Base-by-base conservation (phyloP, 2,113 vertebrate genomes). In the Misgurnus anguillicaudatus region DNA sequence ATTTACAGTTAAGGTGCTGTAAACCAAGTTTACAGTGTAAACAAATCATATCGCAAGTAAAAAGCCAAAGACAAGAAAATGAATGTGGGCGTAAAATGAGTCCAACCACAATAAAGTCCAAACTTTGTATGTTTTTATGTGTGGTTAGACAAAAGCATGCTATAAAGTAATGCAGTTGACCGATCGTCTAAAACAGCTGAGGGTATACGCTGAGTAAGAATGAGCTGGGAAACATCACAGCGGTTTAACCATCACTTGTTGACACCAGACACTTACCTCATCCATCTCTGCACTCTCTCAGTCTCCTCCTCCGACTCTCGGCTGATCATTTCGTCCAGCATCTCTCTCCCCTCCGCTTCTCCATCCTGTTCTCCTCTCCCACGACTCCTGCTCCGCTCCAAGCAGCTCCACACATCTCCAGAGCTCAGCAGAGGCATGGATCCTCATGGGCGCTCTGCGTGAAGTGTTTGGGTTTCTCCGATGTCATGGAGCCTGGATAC, bases 381-480 rank as follows among this genome's bases (percentile, higher is more conserved):
- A 4, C 16, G 39, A 10, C 14, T 42, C 38, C 70, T 6, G 39
- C 57, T 61, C 41, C 1, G 0, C 19, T 75, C 5, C 45, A 45
- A 47, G 60, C 57, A 66, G 69, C 71, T 61, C 62, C 48, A 78
- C 14, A 69, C 21, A 13, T 53, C n/a, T 72, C 36, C 5, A 7
- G 53, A 36, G 3, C 72, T 84, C 80, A 86, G 17, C 58, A 11
- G 48, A 84, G 85, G 81, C 82, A 89, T 86, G 4, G 48, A 21
- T 39, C 75, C 11, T 39, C 66, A 48, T 6, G 17, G 16, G 48
- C 64, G 7, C 42, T 42, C 4, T 4, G 11, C 9, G 1, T 6
- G 66, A n/a, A 73, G 63, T 77, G 36, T 71, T 63, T 24, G 53
- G 48, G 57, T 11, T n/a, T 16, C 48, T 70, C 48, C 9, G 55